Evolutionary conservation across 2,797 vertebrate species (phyloP).

Genomic region (Myiotriccus ornatus): DNA sequence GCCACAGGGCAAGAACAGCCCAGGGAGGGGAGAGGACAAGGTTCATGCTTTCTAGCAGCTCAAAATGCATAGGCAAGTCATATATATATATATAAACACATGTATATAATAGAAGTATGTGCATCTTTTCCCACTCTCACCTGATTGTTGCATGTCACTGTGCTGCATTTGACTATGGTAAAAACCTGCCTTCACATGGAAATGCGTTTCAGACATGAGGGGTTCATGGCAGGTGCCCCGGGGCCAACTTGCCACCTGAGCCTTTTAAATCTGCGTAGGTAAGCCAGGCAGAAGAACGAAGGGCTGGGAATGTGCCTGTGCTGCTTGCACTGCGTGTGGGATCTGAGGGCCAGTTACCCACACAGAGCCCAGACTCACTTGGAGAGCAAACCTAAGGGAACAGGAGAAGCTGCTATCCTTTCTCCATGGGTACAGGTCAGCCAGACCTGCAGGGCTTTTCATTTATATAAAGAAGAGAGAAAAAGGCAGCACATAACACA

Average conservation of each 20-base stretch:
- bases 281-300: not conserved
- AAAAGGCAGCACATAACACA: not conserved
- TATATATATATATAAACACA: not conserved
- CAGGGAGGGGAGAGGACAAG: not conserved
- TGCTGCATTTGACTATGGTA: not conserved
- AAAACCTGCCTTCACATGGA: not conserved
- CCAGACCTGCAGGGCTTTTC: not conserved
- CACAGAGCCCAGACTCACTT: not conserved
- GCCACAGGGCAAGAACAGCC: not conserved
- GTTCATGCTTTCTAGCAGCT: not conserved
- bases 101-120: not conserved
- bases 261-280: not conserved
- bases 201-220: not conserved
- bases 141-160: not conserved
- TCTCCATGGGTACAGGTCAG: not conserved
- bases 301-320: fast-evolving
- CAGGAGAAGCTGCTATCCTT: not conserved
- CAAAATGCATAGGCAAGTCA: not conserved
- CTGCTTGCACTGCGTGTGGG: fast-evolving
- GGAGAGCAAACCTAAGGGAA: not conserved
- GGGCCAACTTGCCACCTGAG: fast-evolving
- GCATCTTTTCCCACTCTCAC: not conserved
- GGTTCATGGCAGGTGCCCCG: not conserved
- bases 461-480: not conserved
- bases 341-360: not conserved